Percentiles rank a stretch among this genome's conserved stretches.
Conservation (phyloP, 2,888 invertebrate genomes). For the Adineta ricciae region DNA sequence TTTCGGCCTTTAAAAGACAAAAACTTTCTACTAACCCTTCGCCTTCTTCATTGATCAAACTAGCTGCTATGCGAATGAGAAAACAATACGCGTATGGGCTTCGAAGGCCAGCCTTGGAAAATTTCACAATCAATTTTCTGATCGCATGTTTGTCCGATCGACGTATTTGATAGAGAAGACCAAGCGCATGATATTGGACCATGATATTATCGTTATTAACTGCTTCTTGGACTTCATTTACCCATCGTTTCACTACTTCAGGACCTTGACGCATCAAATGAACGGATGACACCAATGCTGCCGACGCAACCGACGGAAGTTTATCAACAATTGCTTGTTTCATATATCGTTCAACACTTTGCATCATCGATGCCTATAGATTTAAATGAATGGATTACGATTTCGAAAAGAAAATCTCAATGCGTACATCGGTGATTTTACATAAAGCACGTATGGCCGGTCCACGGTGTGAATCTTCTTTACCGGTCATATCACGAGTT, state of each 20-base stretch:
- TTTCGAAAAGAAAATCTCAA: constrained; percentile 42
- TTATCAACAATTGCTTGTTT: constrained; percentile 99
- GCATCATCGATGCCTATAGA: too few relatives aligned
- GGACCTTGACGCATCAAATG: constrained; percentile 58
- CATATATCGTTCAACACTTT: constrained; percentile 98
- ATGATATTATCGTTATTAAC: constrained; percentile 68
- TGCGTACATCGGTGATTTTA: constrained; percentile 74
- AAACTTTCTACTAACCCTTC: too few relatives aligned
- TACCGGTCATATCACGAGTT: constrained; percentile 93
- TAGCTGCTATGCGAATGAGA: constrained; percentile 52
- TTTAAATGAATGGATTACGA: not conserved
- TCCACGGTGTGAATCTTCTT: constrained; percentile 80
- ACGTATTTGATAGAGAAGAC: constrained; percentile 82
- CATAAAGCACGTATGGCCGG: constrained; percentile 93
- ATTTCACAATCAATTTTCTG: constrained; percentile 80
- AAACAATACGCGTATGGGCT: constrained; percentile 91
- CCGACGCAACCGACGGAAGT: too few relatives aligned
- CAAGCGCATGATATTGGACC: constrained; percentile 80
- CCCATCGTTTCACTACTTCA: constrained; percentile 92
- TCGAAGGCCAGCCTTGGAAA: constrained; percentile 60
- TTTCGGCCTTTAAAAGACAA: too few relatives aligned
- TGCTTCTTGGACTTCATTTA: constrained; percentile 94
- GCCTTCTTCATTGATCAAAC: constrained; percentile 27
- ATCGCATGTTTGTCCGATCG: constrained; percentile 88
- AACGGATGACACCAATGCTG: constrained; percentile 74